Percentiles rank a stretch among this genome's conserved stretches.
phyloP scores from a whole-genome alignment of 1,140 invertebrate species.

The Drosophila bifasciata region DNA sequence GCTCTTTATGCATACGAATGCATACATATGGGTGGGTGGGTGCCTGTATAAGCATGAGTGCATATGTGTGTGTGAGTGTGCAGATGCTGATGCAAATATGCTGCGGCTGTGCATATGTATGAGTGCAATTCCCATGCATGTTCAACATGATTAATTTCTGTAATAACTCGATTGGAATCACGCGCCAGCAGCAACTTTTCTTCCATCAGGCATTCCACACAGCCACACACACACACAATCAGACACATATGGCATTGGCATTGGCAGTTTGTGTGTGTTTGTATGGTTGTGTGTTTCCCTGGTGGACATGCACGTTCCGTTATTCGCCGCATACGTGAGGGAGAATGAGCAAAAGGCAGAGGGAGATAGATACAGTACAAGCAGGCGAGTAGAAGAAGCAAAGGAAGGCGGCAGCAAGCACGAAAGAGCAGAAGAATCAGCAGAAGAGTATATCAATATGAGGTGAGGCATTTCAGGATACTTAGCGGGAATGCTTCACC shows the following conservation, averaged over 20 bases:
- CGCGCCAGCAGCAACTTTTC: slow-evolving; percentile 79
- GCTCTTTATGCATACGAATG: slow-evolving; percentile 29
- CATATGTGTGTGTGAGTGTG: slow-evolving; percentile 16
- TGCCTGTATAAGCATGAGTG: neutral
- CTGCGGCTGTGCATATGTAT: slow-evolving; percentile 60
- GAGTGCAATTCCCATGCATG: slow-evolving; percentile 82
- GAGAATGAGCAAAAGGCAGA: no score
- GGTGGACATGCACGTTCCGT: slow-evolving; percentile 67
- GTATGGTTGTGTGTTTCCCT: slow-evolving; percentile 46
- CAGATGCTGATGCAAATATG: slow-evolving; percentile 78
- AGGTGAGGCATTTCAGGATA: no score
- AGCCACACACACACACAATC: slow-evolving; percentile 26
- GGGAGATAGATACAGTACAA: no score
- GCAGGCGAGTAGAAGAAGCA: no score
- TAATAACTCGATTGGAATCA: slow-evolving; percentile 83
- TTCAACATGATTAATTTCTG: slow-evolving; percentile 83
- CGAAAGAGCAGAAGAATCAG: no score
- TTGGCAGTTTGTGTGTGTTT: slow-evolving; percentile 11
- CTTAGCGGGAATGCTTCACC: no score
- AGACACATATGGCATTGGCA: slow-evolving; percentile 3
- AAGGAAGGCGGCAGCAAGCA: no score
- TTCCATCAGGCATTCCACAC: slow-evolving; percentile 76
- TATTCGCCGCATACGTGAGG: slow-evolving; percentile 69
- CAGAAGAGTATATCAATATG: no score
- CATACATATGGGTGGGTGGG: slow-evolving; percentile 5